Percentiles rank a stretch among this genome's conserved stretches.
Evolutionary conservation across 2,888 invertebrate species (phyloP).

Genomic region (Rhagophthalmus giganteus): DNA sequence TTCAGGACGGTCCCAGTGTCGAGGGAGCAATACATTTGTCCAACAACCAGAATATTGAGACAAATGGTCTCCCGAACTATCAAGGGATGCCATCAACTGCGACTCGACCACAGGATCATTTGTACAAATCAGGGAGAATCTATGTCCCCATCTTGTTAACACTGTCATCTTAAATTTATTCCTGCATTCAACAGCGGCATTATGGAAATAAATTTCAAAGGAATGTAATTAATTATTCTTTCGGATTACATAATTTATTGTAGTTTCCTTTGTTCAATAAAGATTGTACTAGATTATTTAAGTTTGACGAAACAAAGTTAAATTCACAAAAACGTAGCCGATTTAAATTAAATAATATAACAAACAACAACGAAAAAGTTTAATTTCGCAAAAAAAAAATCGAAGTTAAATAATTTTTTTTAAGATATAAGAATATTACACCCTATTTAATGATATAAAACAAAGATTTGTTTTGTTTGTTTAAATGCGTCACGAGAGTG

Average conservation of each 20-base stretch:
- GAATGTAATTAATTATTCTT: not conserved
- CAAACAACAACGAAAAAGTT: too few relatives aligned
- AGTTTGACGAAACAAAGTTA: too few relatives aligned
- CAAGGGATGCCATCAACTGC: slow-evolving; percentile 35
- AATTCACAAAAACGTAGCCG: too few relatives aligned
- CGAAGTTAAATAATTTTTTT: too few relatives aligned
- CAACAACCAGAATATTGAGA: slow-evolving; percentile 36
- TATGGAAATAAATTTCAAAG: not conserved
- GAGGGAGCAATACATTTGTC: slow-evolving; percentile 36
- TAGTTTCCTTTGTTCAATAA: not conserved
- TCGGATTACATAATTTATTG: not conserved
- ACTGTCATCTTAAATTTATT: slow-evolving; percentile 5
- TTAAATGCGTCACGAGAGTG: too few relatives aligned
- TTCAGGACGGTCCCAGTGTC: slow-evolving; percentile 1
- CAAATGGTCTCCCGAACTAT: slow-evolving; percentile 34
- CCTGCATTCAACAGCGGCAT: not conserved
- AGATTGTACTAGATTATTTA: too few relatives aligned
- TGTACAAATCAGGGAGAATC: slow-evolving; percentile 32
- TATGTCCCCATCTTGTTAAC: slow-evolving; percentile 27
- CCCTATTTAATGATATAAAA: too few relatives aligned
- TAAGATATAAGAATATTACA: too few relatives aligned
- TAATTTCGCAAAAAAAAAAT: too few relatives aligned
- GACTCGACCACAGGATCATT: slow-evolving; percentile 27
- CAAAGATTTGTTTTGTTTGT: too few relatives aligned
- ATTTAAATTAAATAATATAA: too few relatives aligned